Evolutionary conservation across 30 jellyfish, hydroid and myxozoan species (phyloP), one percentile per base, ranked within the genome.

Genomic region (Aurelia sp.): DNA sequence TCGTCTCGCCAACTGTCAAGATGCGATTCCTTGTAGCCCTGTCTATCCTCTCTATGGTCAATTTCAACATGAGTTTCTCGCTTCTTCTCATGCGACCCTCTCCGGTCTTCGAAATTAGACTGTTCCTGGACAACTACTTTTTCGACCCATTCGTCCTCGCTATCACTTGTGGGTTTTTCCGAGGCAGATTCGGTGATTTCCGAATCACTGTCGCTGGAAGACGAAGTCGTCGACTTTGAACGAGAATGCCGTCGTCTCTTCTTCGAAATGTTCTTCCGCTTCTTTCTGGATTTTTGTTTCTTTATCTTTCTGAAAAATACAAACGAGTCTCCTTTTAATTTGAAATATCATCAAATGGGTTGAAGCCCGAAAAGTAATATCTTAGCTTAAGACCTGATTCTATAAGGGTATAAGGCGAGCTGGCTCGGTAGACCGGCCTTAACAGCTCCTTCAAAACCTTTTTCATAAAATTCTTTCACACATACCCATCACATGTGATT

Each of bases 141-240:
- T 47, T 88, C 96, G 10, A 88, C 88, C 96, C 96, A 88, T 53
- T 88, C 96, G 63, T 48, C 91, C 3, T 88, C 91, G 76, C 84
- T 88, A 62, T 74, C 84, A 35, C 86, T 66, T 47, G 75, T 87
- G 60, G 88, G 88, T 31, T 69, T 53, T 15, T 88, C 91, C 21
- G 91, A 77, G 8, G 91, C 96, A 0, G 91, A 79, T 24, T 51
- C 96, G 4, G 96, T 77, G 22, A 33, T 84, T 24, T 88, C 96
- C 7, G 88, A 66, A 60, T 76, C 96, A 58, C 33, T 61, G 20
- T 67, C 78, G 12, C 52, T 58, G 22, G 83, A 41, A 24, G 70
- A 74, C 1, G 84, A 44, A 30, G 82, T 30, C 13, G 83, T 8
- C 51, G 70, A 47, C 30, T 74, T 73, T 15, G 96, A 88, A 2